These are phyloP conservation scores for Cavia porcellus DNA, from an alignment of 2,113 vertebrate genomes.

Conservation along the genomic window DNA sequence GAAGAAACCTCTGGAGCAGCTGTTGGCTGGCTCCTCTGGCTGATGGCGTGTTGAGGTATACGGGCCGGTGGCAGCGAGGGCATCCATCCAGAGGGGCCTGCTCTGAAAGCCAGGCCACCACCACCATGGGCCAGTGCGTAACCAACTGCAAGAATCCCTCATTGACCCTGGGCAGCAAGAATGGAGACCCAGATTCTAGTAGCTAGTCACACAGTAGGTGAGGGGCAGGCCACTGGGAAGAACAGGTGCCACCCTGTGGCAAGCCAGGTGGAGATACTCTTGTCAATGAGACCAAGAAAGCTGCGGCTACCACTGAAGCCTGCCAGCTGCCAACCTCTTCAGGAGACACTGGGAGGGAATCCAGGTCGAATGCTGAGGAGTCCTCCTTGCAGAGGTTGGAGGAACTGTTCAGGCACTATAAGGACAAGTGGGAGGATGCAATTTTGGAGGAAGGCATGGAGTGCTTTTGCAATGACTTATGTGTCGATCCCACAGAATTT, in stretches of 20 bases:
- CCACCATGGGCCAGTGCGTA: conserved; percentile 99
- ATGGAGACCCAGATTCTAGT: conserved; percentile 95
- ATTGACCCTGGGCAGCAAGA: conserved; percentile 99
- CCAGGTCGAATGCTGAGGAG: conserved; percentile 88
- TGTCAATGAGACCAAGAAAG: conserved; percentile 96
- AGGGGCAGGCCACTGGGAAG: conserved; percentile 92
- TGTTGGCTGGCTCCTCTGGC: conserved; percentile 78
- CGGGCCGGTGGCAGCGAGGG: conserved; percentile 89
- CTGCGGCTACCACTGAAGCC: conserved; percentile 91
- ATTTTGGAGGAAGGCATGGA: conserved; percentile 99
- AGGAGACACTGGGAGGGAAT: conserved; percentile 91
- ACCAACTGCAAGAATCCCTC: conserved; percentile 99
- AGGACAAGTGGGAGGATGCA: conserved; percentile 96
- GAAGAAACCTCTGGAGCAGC: too few relatives aligned
- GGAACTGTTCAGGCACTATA: conserved; percentile 95
- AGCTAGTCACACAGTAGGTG: conserved; percentile 95
- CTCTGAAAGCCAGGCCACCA: conserved; percentile 86
- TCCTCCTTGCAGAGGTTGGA: conserved; percentile 93
- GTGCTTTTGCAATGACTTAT: conserved; percentile 97
- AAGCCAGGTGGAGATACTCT: conserved; percentile 93
- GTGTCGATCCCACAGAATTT: conserved; percentile 98
- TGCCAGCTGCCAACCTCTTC: conserved; percentile 86
- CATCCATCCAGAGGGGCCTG: conserved; percentile 89
- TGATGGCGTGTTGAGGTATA: conserved; percentile 95
- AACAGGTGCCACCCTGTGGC: conserved; percentile 87